Evolutionary conservation across 30 jellyfish, hydroid and myxozoan species (phyloP).

Genomic region (Chironex yamaguchii): DNA sequence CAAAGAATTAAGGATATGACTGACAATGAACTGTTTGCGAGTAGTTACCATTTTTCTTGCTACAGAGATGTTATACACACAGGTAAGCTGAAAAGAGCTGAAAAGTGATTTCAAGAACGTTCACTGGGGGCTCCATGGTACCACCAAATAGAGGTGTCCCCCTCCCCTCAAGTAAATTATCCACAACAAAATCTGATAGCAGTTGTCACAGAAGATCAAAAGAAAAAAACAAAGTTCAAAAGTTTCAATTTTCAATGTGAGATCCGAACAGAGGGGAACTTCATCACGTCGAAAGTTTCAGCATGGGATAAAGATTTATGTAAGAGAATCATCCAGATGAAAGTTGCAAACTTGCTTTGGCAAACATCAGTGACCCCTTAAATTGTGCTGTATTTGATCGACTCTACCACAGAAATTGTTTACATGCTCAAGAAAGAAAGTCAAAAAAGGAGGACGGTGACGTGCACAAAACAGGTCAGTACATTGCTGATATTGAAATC

Average conservation of each 20-base stretch:
- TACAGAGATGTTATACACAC: slow-evolving; percentile 32
- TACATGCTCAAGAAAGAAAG: slow-evolving; percentile 22
- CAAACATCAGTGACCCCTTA: slow-evolving; percentile 40
- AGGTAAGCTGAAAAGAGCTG: slow-evolving; percentile 44
- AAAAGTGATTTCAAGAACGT: slow-evolving; percentile 18
- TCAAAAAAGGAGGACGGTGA: not conserved
- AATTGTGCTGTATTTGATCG: slow-evolving; percentile 45
- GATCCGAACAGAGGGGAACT: slow-evolving; percentile 21
- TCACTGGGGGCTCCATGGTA: slow-evolving; percentile 13
- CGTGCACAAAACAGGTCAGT: not conserved
- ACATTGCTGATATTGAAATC: slow-evolving; percentile 30
- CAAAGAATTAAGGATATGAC: slow-evolving; percentile 27
- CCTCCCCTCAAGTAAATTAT: too few species aligned
- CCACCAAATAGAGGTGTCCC: slow-evolving; percentile 11
- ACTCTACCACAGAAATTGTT: slow-evolving; percentile 32
- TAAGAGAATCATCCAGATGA: slow-evolving; percentile 24
- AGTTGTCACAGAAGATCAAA: slow-evolving; percentile 7
- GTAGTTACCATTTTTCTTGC: slow-evolving; percentile 16
- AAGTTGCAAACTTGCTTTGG: slow-evolving; percentile 8
- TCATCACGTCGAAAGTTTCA: slow-evolving; percentile 26
- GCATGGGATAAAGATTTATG: slow-evolving; percentile 28
- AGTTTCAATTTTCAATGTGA: not conserved
- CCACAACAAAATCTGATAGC: slow-evolving; percentile 11
- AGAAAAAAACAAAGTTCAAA: not conserved
- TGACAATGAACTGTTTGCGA: slow-evolving; percentile 30